These are phyloP conservation scores for Typhlomys cinereus DNA, from an alignment of 2,113 vertebrate genomes.

Conservation along the genomic window DNA sequence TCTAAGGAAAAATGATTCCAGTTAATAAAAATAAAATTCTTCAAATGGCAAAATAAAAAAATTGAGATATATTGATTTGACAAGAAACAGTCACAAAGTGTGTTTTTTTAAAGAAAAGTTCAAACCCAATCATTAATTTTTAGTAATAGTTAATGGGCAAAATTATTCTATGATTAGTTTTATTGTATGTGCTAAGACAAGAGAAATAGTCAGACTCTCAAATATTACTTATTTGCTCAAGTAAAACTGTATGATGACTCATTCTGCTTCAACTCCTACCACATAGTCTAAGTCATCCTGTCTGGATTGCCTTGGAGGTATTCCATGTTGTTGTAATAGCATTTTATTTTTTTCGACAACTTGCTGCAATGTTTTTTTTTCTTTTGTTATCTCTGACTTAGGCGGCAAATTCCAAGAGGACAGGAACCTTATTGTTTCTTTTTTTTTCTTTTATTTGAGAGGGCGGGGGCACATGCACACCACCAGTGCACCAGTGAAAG, in stretches of 20 bases:
- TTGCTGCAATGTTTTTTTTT: background rate
- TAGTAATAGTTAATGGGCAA: background rate
- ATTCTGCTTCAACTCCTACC: background rate
- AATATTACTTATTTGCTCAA: constrained; percentile 28
- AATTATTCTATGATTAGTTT: constrained; percentile 21
- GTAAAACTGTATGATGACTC: background rate
- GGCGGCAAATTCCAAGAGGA: background rate
- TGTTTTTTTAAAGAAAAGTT: background rate
- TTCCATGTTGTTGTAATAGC: background rate
- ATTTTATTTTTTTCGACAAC: background rate
- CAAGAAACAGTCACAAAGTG: constrained; percentile 22
- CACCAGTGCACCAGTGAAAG: too few relatives aligned
- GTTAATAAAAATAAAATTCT: background rate
- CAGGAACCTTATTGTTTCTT: too few relatives aligned
- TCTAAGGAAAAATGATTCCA: constrained; percentile 18
- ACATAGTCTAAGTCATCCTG: background rate
- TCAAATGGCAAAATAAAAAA: background rate
- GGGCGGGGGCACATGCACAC: too few relatives aligned
- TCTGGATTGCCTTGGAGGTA: background rate
- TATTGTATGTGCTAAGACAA: background rate
- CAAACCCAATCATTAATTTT: constrained; percentile 13
- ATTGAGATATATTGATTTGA: constrained; percentile 13
- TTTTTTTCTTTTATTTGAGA: too few relatives aligned
- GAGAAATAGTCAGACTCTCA: background rate
- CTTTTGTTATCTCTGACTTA: background rate